Percentiles rank a stretch among this genome's conserved stretches.
Conservation (phyloP, 2,888 invertebrate genomes). For the Agrotis ipsilon region DNA sequence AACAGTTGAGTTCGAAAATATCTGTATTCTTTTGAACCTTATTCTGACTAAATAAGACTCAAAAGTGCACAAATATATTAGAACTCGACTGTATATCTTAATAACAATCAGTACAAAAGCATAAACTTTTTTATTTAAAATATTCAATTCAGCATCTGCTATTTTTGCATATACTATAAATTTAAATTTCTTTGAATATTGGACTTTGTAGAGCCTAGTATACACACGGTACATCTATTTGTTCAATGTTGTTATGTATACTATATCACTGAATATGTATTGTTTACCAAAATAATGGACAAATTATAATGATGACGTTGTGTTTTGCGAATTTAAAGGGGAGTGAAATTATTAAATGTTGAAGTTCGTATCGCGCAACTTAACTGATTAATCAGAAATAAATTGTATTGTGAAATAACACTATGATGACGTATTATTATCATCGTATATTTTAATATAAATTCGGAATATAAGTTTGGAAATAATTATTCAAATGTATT, state of each 20-base stretch:
- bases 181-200: constrained; percentile 23
- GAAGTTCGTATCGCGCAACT: constrained; percentile 35
- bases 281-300: constrained; percentile 70
- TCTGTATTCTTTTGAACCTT: too few relatives aligned
- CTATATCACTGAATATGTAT: constrained; percentile 72
- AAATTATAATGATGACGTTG: constrained; percentile 74
- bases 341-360: constrained; percentile 69
- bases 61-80: too few relatives aligned
- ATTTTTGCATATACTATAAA: constrained; percentile 9
- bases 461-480: too few relatives aligned
- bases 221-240: constrained; percentile 44
- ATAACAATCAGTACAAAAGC: too few relatives aligned
- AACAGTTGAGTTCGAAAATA: too few relatives aligned
- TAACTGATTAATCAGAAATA: constrained; percentile 21
- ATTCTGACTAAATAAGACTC: too few relatives aligned
- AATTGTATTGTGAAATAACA: constrained; percentile 25
- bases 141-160: not conserved
- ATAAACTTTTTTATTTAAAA: too few relatives aligned
- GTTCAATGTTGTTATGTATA: constrained; percentile 78
- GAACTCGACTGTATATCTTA: too few relatives aligned
- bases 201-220: constrained; percentile 26
- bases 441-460: not conserved
- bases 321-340: constrained; percentile 81
- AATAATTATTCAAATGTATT: not conserved
- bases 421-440: not conserved